phyloP scores from a whole-genome alignment of 1,140 invertebrate species.

The Drosophila kepulauana region DNA sequence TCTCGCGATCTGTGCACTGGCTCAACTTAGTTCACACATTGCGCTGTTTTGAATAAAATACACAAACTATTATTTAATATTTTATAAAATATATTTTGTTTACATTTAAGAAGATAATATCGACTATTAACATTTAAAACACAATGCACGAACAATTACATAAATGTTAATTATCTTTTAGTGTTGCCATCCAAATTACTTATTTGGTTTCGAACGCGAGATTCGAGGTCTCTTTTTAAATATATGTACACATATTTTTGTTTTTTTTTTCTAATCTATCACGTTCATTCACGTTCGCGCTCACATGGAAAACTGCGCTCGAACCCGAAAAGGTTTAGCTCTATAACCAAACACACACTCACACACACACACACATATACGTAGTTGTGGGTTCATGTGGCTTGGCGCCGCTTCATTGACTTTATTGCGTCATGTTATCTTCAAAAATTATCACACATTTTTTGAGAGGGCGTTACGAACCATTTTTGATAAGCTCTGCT shows the following conservation, averaged over 20 bases:
- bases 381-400: neutral
- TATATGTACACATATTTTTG: too few species aligned
- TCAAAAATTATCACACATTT: slow-evolving; percentile 30
- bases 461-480: slow-evolving; percentile 17
- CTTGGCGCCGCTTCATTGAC: slow-evolving; percentile 43
- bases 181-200: slow-evolving; percentile 2
- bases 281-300: slow-evolving; percentile 22
- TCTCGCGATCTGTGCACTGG: slow-evolving; percentile 4
- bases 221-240: neutral
- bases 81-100: neutral
- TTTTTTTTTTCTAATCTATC: neutral
- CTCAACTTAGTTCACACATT: slow-evolving; percentile 41
- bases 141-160: slow-evolving; percentile 24
- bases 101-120: slow-evolving; percentile 16
- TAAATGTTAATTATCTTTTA: slow-evolving; percentile 27
- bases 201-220: neutral
- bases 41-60: slow-evolving; percentile 30
- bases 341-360: slow-evolving; percentile 7
- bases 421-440: slow-evolving; percentile 46
- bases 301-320: slow-evolving; percentile 36
- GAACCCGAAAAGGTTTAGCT: slow-evolving; percentile 13
- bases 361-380: neutral
- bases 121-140: slow-evolving; percentile 15
- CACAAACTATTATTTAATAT: neutral
- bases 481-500: slow-evolving; percentile 20